A percentile compares a stretch with the other conserved stretches of the same genome.
phyloP scores from a whole-genome alignment of 2,113 vertebrate species.

The Phrynosoma platyrhinos region DNA sequence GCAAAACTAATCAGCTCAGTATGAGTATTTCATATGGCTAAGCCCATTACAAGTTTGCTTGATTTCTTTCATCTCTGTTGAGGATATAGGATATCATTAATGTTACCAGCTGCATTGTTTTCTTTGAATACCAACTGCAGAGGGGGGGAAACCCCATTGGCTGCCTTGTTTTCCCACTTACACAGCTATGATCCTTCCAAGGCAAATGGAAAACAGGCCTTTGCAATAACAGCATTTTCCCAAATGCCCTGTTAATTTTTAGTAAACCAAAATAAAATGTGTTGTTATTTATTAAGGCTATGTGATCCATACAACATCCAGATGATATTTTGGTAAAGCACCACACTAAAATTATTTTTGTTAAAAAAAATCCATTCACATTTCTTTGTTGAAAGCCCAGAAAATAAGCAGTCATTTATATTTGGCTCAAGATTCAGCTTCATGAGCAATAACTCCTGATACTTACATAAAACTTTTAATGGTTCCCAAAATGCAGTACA shows the following conservation, averaged over 20 bases:
- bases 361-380: constrained; percentile 49
- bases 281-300: constrained; percentile 82
- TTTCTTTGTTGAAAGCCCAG: constrained; percentile 71
- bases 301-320: constrained; percentile 78
- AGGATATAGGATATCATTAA: constrained; percentile 77
- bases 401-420: constrained; percentile 67
- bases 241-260: constrained; percentile 83
- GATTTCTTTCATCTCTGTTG: constrained; percentile 79
- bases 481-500: constrained; percentile 7
- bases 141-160: not conserved
- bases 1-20: constrained; percentile 71
- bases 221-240: constrained; percentile 79
- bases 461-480: constrained; percentile 41
- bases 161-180: constrained; percentile 75
- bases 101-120: constrained; percentile 79
- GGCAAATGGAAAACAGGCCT: constrained; percentile 77
- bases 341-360: constrained; percentile 55
- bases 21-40: constrained; percentile 75
- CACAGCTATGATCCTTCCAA: constrained; percentile 72
- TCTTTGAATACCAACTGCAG: constrained; percentile 73
- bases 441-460: constrained; percentile 41
- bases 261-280: constrained; percentile 83
- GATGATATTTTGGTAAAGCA: constrained; percentile 78
- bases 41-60: constrained; percentile 74
- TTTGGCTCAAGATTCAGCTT: constrained; percentile 68